phyloP scores from a whole-genome alignment of 92 coral and sea anemone genomes.

The Paragorgia papillata region DNA sequence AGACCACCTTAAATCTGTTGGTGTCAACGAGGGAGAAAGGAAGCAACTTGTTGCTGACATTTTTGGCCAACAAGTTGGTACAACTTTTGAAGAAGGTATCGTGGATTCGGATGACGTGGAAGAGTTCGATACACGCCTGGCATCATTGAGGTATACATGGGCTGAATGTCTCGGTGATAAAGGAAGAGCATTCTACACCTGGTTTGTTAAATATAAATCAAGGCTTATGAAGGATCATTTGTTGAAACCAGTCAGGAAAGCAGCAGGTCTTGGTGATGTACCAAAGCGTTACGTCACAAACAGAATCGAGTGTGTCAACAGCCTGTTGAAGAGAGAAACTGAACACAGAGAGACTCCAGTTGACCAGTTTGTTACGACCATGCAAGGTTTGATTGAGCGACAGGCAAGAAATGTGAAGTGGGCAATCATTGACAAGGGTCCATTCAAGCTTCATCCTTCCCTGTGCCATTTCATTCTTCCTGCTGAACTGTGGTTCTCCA shows the following conservation, averaged over 20 bases:
- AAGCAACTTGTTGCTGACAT: no score
- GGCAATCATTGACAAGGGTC: conserved; percentile 54
- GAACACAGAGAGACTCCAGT: not conserved
- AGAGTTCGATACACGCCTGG: no score
- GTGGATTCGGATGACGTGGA: no score
- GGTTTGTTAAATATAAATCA: no score
- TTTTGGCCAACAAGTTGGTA: no score
- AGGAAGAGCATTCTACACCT: conserved; percentile 43
- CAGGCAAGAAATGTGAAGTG: conserved; percentile 46
- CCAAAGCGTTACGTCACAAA: conserved; percentile 28
- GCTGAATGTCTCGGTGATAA: conserved; percentile 29
- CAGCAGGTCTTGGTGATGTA: conserved; percentile 44
- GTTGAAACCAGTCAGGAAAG: conserved; percentile 37
- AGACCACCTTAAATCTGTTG: conserved; percentile 43
- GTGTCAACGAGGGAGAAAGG: no score
- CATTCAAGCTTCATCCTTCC: conserved; percentile 38
- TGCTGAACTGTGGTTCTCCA: conserved; percentile 29
- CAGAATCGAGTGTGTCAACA: conserved; percentile 53
- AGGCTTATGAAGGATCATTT: conserved; percentile 23
- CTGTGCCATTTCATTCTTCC: conserved; percentile 28
- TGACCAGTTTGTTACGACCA: conserved; percentile 24
- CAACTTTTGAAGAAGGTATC: no score
- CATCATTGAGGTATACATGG: no score
- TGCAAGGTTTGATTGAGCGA: conserved; percentile 22
- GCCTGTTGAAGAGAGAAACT: conserved; percentile 29